phyloP scores from a whole-genome alignment of 2,888 invertebrate species.

The Ligdia adustata region DNA sequence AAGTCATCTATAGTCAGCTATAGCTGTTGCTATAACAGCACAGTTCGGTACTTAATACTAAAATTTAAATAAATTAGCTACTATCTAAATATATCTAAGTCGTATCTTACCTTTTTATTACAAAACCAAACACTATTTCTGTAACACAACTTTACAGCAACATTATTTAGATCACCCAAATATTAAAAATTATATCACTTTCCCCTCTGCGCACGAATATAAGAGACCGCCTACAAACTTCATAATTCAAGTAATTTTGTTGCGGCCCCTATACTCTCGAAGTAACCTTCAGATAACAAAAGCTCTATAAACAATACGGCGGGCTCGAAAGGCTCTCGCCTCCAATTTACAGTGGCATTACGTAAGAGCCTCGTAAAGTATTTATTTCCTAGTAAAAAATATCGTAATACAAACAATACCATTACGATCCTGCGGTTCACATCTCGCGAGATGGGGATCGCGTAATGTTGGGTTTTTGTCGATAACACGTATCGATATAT shows the following conservation, averaged over 20 bases:
- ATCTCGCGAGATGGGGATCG: slow-evolving; percentile 49
- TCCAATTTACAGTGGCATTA: slow-evolving; percentile 37
- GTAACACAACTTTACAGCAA: no score
- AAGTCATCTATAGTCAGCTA: no score
- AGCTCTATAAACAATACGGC: slow-evolving; percentile 28
- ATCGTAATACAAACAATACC: slow-evolving; percentile 54
- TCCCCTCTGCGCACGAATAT: no score
- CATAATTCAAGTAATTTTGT: slow-evolving; percentile 3
- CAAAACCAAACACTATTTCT: no score
- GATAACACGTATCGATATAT: slow-evolving; percentile 19
- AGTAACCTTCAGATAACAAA: slow-evolving; percentile 10
- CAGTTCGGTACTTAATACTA: no score
- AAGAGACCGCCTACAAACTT: background rate
- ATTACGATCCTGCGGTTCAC: slow-evolving; percentile 46
- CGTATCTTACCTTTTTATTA: no score
- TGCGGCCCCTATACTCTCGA: slow-evolving; percentile 2
- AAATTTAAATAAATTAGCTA: no score
- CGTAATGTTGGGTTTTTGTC: slow-evolving; percentile 27
- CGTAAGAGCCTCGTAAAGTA: slow-evolving; percentile 52
- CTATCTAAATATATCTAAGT: no score
- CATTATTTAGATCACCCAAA: no score
- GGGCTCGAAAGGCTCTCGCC: slow-evolving; percentile 28
- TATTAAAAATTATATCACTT: no score
- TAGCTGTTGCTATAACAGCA: no score
- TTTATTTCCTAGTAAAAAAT: slow-evolving; percentile 59